These are phyloP conservation scores for Protonibea diacanthus DNA, from an alignment of 2,797 vertebrate genomes.

Conservation along the genomic window DNA sequence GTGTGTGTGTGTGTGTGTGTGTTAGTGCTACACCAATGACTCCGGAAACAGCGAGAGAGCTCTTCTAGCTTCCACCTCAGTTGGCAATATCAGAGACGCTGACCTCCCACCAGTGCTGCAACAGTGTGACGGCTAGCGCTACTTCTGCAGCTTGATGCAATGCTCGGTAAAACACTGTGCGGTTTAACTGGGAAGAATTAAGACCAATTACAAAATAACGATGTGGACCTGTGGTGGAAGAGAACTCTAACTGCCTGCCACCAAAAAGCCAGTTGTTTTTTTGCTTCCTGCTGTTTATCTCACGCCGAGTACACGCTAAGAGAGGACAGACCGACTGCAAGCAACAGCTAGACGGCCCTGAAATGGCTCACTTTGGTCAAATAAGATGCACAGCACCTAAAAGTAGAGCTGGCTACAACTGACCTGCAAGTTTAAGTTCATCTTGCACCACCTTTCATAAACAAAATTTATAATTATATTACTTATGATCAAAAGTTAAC, in stretches of 20 bases:
- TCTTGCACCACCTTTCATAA: no score
- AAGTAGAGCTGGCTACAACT: no score
- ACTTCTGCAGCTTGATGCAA: conserved; percentile 8
- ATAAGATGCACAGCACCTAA: neutral
- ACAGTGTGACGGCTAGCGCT: conserved; percentile 16
- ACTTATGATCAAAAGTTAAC: no score
- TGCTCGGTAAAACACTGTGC: neutral
- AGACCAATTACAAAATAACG: conserved; percentile 1
- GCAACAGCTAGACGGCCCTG: no score
- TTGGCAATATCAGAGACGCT: conserved; percentile 25
- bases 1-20: conserved; percentile 13
- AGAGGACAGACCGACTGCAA: no score
- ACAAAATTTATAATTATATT: no score
- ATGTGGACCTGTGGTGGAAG: neutral
- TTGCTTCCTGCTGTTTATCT: neutral
- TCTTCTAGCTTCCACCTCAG: conserved; percentile 17
- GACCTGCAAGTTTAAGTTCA: no score
- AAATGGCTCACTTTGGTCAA: no score
- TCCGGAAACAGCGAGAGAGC: conserved; percentile 21
- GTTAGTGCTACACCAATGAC: conserved; percentile 30
- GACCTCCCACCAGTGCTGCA: conserved; percentile 16
- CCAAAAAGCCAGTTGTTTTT: neutral
- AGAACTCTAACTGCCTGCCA: neutral
- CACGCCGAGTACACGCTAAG: no score
- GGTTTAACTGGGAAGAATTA: conserved; percentile 8